Percentiles rank a stretch among this genome's conserved stretches.
These are phyloP conservation scores for Antechinus stuartii DNA, from an alignment of 2,113 vertebrate species.

Conservation along the genomic window DNA sequence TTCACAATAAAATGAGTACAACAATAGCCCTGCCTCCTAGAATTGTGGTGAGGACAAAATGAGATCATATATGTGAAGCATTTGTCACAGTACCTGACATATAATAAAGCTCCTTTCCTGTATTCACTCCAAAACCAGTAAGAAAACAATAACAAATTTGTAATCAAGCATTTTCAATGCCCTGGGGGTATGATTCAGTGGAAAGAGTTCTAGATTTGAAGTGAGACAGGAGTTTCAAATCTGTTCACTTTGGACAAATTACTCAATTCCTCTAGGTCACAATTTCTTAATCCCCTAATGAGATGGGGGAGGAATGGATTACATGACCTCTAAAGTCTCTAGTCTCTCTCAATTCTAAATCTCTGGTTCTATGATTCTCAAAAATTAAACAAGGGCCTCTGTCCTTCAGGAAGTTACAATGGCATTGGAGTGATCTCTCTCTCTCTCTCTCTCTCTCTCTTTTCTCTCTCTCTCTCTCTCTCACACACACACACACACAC, in stretches of 20 bases:
- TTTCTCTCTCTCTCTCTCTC: no score
- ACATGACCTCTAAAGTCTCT: not conserved
- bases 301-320: not conserved
- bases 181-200: not conserved
- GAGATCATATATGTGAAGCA: not conserved
- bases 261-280: not conserved
- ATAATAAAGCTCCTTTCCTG: not conserved
- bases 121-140: not conserved
- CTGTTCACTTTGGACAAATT: not conserved
- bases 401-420: not conserved
- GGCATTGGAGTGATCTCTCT: not conserved
- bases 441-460: no score
- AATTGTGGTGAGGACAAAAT: not conserved
- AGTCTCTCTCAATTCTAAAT: not conserved
- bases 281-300: not conserved
- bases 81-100: not conserved
- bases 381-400: not conserved
- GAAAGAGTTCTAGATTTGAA: not conserved
- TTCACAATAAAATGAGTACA: no score
- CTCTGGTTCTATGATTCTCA: not conserved
- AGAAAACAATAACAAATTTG: not conserved
- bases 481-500: not conserved
- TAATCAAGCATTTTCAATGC: not conserved
- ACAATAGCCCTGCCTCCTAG: no score
- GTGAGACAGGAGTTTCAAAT: not conserved